Base-by-base conservation (phyloP, 2,888 invertebrate genomes). In the Gymnoscelis rufifasciata region DNA sequence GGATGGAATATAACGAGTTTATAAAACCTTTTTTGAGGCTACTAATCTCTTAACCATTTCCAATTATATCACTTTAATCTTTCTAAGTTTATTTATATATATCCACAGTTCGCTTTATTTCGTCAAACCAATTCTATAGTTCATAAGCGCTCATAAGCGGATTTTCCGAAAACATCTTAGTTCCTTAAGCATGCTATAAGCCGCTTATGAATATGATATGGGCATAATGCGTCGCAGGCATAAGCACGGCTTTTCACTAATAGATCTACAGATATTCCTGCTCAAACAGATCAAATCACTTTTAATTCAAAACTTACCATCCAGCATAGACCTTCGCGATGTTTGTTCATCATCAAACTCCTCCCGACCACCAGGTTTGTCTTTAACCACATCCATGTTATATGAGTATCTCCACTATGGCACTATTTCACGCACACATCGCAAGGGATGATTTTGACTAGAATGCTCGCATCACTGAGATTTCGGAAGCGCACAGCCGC, bases 281-380 rank as follows among this genome's bases (percentile, higher is more conserved):
- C 38, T 43, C 31, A 30, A 48, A 48, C 40, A 10, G 10, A 28
- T 31, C 12, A 19, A 19, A 19, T 19, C 19, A 19, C 19, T 19
- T 2, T 19, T 19, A 19, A 5, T 19, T 19, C 19, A 2, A 2
- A 19, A 19, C 87, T 79, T 64, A 89, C 89, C 89, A 51, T 89
- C 89, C 30, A 89, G 64, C 89, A 89, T 89, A 64, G 79, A 82
- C 39, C 88, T 78, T 2, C 88, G 79, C 11, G 86, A 81, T 47
- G 77, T 64, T 41, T 74, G 73, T 46, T 82, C 80, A 50, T 87
- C 86, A 31, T 81, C 83, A 46, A 78, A 74, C 40, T 81, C 84
- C 60, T 82, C 81, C 27, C 65, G 62, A 47, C 64, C 68, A 33
- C 66, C 71, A 35, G 62, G 54, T 56, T 73, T 83, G 36, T 78